Base-by-base conservation (phyloP, 1,140 invertebrate species). In the Caenorhabditis briggsae region DNA sequence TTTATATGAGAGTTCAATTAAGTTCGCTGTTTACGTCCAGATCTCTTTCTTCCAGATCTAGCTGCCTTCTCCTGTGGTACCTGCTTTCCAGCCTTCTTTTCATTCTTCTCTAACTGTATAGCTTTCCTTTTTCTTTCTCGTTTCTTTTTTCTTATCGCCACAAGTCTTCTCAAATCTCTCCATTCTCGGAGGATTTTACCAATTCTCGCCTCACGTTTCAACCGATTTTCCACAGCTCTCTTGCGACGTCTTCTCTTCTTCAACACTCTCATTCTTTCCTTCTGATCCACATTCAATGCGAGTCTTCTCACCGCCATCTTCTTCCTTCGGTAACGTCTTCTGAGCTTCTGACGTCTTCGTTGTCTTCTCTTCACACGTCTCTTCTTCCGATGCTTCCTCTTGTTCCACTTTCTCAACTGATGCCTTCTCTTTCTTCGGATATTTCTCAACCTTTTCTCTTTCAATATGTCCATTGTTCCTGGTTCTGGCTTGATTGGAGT, bases 291-390 rank as follows among this genome's bases (percentile, higher is more conserved):
- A 61, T 8, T 25, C 59, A 61, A 25, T 61, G 59, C 59, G 9
- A 11, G 9, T 33, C 23, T 61, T 25, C 23, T 61, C 0, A 25
- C 6, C 12, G 6, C 11, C 20, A 61, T 9, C n/a, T 14, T 23
- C 20, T 20, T 23, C 14, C n/a, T 61, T 11, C 59, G 59, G 25
- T 61, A 14, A 33, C 59, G 59, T 61, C 59, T 61, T 25, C 59
- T 14, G n/a, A n/a, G 12, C 56, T 58, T 58, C 56, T 58, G 56
- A 58, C 56, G 56, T 58, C 56, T 58, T 58, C 56, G 16, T n/a
- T 58, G 56, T 58, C 56, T 58, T 58, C 56, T 58, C 18, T n/a
- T 58, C 18, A 16, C 23, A 12, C 23, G 59, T 12, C 59, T 18
- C 59, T 61, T 61, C 59, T 61, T 61, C 14, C 59, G 20, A 12